Percentiles rank a stretch among this genome's conserved stretches.
These are phyloP conservation scores for Cottus gobio DNA, from an alignment of 2,113 vertebrate genomes.

Conservation along the genomic window DNA sequence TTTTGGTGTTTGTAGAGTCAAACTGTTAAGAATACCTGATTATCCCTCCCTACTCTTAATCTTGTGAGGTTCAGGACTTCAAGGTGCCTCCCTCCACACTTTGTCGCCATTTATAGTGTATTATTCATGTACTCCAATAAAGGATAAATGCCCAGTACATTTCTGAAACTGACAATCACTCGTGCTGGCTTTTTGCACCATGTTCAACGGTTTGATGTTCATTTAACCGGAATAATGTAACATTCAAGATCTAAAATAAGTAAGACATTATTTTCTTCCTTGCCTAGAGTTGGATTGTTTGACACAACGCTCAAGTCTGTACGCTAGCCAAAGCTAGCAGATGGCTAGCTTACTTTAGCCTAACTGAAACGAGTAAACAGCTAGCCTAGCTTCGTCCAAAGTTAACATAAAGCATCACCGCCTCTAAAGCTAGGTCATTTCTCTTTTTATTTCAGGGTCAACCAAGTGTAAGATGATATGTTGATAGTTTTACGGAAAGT, in stretches of 20 bases:
- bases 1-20: conserved; percentile 28
- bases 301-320: background rate
- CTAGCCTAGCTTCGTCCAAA: background rate
- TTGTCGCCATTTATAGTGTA: background rate
- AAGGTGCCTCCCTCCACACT: conserved; percentile 1
- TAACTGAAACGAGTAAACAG: background rate
- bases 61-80: background rate
- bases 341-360: background rate
- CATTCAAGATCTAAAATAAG: background rate
- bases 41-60: conserved; percentile 9
- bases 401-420: background rate
- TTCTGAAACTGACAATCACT: background rate
- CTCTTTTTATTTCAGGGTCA: background rate
- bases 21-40: conserved; percentile 57
- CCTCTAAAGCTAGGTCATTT: background rate
- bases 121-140: conserved; percentile 5
- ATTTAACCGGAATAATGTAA: background rate
- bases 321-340: background rate
- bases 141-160: background rate
- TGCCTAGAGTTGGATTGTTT: background rate
- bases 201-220: background rate
- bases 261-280: background rate
- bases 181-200: background rate
- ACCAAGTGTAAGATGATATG: background rate
- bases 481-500: background rate